A percentile compares a stretch with the other conserved stretches of the same genome.
Evolutionary conservation across 2,113 vertebrate genomes (phyloP).

Genomic region (Barnardius zonarius): DNA sequence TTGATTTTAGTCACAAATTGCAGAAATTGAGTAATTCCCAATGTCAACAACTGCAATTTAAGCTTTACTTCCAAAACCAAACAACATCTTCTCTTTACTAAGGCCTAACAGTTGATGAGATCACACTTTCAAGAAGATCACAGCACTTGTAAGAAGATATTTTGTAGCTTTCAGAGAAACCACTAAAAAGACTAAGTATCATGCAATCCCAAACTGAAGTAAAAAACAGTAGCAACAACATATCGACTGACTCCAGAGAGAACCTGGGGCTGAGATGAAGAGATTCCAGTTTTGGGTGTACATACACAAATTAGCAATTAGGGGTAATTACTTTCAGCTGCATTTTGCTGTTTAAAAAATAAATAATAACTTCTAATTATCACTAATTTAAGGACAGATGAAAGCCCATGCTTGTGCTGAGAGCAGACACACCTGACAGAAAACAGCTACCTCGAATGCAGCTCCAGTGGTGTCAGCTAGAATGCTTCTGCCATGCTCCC

Average conservation of each 20-base stretch:
- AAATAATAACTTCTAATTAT: slow-evolving; percentile 47
- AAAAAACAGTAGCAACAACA: neutral
- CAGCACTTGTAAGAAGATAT: neutral
- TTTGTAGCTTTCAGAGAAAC: neutral
- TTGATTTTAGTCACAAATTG: neutral
- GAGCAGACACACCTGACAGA: slow-evolving; percentile 16
- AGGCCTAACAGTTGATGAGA: neutral
- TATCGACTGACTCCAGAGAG: neutral
- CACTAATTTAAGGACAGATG: slow-evolving; percentile 48
- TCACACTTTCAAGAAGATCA: neutral
- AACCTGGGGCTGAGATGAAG: slow-evolving; percentile 16
- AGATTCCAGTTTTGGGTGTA: slow-evolving; percentile 26
- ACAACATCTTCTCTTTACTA: neutral
- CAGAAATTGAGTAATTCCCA: neutral
- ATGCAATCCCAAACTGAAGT: neutral
- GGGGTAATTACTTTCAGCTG: slow-evolving; percentile 59
- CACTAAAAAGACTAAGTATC: neutral
- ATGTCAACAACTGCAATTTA: neutral
- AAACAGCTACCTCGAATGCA: slow-evolving; percentile 32
- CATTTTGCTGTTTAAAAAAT: slow-evolving; percentile 9
- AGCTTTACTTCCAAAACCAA: neutral
- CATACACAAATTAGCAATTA: slow-evolving; percentile 42
- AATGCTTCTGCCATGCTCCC: neutral
- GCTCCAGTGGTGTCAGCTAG: neutral
- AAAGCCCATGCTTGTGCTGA: slow-evolving; percentile 26